A percentile compares a stretch with the other conserved stretches of the same genome.
These are phyloP conservation scores for Poecilobothrus nobilitatus DNA, from an alignment of 2,888 invertebrate species.

Conservation along the genomic window DNA sequence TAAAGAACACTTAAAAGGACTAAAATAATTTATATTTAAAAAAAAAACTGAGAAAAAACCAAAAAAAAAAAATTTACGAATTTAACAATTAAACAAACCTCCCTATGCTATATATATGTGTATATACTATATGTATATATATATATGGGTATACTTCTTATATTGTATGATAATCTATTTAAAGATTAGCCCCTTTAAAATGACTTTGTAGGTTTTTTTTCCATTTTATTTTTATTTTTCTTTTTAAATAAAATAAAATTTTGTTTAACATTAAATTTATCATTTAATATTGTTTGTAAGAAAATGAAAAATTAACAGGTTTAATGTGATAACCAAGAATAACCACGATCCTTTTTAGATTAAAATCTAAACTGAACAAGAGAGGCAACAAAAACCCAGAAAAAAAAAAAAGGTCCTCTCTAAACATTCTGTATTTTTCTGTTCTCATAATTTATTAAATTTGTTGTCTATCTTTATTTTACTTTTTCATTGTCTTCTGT, in stretches of 20 bases:
- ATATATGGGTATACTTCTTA: no score
- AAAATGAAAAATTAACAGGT: slow-evolving; percentile 4
- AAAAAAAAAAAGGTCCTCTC: background rate
- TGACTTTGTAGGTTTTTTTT: no score
- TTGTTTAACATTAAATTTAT: background rate
- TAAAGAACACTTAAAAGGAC: no score
- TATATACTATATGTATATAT: no score
- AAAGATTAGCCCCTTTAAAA: no score
- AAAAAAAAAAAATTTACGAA: no score
- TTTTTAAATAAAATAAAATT: background rate
- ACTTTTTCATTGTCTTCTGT: background rate
- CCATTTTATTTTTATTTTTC: no score
- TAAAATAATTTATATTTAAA: no score
- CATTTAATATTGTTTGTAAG: background rate
- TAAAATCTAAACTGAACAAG: background rate
- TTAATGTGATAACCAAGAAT: background rate
- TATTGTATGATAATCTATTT: no score
- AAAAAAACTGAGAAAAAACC: no score
- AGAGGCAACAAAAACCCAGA: background rate
- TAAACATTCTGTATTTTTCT: background rate
- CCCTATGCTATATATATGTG: no score
- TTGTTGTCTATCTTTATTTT: background rate
- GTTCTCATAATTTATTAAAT: background rate
- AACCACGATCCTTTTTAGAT: background rate
- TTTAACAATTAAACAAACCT: no score